phyloP scores from a whole-genome alignment of 30 jellyfish, hydroid and myxozoan genomes.

The Pelagia noctiluca region DNA sequence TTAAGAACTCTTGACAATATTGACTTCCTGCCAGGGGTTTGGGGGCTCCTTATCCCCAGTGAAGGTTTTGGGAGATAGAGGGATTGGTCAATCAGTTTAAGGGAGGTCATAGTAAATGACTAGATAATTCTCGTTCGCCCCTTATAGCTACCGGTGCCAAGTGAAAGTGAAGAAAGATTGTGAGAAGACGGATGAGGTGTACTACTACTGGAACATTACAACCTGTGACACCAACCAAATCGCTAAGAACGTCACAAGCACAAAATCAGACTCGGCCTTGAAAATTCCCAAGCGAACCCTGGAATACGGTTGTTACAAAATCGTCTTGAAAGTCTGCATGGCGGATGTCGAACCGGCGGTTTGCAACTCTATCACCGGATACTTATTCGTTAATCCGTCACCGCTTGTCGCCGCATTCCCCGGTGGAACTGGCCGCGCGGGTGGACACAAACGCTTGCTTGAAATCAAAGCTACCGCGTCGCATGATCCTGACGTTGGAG shows the following conservation, averaged over 20 bases:
- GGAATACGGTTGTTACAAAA: slow-evolving; percentile 58
- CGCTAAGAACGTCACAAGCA: slow-evolving; percentile 15
- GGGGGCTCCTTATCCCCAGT: too few species aligned
- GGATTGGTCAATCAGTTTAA: too few species aligned
- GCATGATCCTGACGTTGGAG: slow-evolving; percentile 85
- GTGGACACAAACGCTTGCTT: slow-evolving; percentile 61
- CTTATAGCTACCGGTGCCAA: slow-evolving; percentile 1
- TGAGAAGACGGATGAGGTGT: slow-evolving; percentile 65
- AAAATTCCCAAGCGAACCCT: slow-evolving; percentile 62
- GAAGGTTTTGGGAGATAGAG: too few species aligned
- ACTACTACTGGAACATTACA: slow-evolving; percentile 65
- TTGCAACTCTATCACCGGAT: slow-evolving; percentile 57
- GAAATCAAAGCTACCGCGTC: slow-evolving; percentile 68
- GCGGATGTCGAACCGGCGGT: slow-evolving; percentile 63
- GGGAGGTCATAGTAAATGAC: too few species aligned
- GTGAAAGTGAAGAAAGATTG: slow-evolving; percentile 61
- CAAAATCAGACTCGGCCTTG: slow-evolving; percentile 41
- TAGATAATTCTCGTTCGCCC: neutral
- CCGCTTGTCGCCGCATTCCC: slow-evolving; percentile 62
- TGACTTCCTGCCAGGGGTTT: too few species aligned
- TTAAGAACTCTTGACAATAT: too few species aligned
- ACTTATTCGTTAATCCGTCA: slow-evolving; percentile 63
- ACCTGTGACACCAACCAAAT: neutral
- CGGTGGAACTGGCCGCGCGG: slow-evolving; percentile 95
- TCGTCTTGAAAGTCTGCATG: slow-evolving; percentile 60